Evolutionary conservation across 2,113 vertebrate genomes (phyloP), one percentile per base, ranked within the genome.

Genomic region (Forbesichthys agassizii): DNA sequence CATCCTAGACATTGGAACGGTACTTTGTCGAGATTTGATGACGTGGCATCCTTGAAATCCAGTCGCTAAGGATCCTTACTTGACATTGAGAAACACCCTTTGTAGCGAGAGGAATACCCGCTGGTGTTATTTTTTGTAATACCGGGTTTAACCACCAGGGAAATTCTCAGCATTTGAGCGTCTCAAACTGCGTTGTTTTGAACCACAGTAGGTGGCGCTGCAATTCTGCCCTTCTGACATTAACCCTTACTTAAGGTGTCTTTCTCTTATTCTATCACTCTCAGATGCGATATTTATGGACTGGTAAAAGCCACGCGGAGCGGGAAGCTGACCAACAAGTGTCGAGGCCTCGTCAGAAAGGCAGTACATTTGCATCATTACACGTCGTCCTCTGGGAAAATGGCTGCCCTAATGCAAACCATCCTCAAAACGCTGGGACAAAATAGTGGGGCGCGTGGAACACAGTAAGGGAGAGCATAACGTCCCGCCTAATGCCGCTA

Each of bases 201-300:
- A 0, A 54, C 63, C 87, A 89, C 91, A 90, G 89, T 77, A 90
- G 89, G 87, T 88, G 91, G 87, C 77, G 87, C 88, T 90, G 78
- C 67, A 89, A 83, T 47, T 82, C 86, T 85, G 73, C 62, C 65
- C 48, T n/a, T 3, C 46, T 49, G 53, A 57, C 64, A 78, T 74
- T 66, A 64, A 79, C 64, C 36, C 67, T 18, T 16, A 4, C 27
- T 4, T 64, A 46, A 53, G 5, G 12, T 12, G 12, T 53, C 20
- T 57, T 27, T 55, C 48, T 18, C 27, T 48, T 16, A 48, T 20
- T 63, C 61, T 48, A 12, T 48, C 47, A 11, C 11, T 18, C 16
- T 20, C 55, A 74, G 88, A 85, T 78, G 69, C 80, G 79, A 80
- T 89, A 75, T 88, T 90, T 81, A 87, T 75, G 82, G 84, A 82